These are phyloP conservation scores for Dendrolimus punctatus DNA, from an alignment of 1,140 invertebrate species.

Conservation along the genomic window DNA sequence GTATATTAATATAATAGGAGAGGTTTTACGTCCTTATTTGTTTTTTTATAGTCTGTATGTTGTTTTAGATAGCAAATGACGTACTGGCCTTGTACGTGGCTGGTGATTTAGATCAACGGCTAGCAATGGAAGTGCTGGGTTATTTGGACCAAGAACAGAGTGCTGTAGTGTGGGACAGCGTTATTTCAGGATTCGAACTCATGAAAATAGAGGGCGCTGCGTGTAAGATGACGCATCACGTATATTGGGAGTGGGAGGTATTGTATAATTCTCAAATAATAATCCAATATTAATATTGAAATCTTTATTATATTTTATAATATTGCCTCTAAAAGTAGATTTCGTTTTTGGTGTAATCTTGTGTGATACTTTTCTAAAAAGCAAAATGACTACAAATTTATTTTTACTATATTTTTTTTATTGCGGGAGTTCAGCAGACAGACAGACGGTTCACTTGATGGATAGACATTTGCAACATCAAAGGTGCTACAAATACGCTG, in stretches of 20 bases:
- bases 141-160: slow-evolving; percentile 76
- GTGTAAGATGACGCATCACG: slow-evolving; percentile 36
- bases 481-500: no score
- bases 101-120: slow-evolving; percentile 52
- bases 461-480: no score
- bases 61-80: slow-evolving; percentile 80
- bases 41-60: neutral
- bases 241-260: slow-evolving; percentile 57
- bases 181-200: slow-evolving; percentile 57
- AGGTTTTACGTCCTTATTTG: neutral
- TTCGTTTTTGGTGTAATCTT: no score
- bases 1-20: neutral
- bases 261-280: neutral
- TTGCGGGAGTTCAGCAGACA: no score
- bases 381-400: no score
- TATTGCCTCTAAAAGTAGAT: no score
- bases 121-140: slow-evolving; percentile 72
- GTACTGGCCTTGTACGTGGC: slow-evolving; percentile 75
- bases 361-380: no score
- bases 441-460: no score
- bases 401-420: no score
- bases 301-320: no score
- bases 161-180: slow-evolving; percentile 77
- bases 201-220: slow-evolving; percentile 47
- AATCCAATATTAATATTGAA: no score